Base-by-base conservation (phyloP, 1,140 invertebrate genomes). In the Drosophila tropicalis region DNA sequence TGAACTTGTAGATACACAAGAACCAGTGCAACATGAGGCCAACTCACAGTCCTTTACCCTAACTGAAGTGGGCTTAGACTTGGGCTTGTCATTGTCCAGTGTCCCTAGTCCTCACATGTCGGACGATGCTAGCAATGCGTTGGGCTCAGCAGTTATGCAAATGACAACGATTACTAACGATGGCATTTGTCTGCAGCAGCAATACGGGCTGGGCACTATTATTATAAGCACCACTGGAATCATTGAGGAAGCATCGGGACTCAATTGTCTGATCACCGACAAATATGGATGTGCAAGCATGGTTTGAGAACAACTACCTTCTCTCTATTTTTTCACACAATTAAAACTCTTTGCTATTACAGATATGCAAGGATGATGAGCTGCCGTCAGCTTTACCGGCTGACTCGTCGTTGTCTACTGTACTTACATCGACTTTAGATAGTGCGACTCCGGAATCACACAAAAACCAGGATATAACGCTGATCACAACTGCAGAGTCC, bases 131-230 rank as follows among this genome's bases (percentile, higher is more conserved):
- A 29, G 9, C 4, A 34, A 55, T 0, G 58, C 66, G 25, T 29
- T 70, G 2, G 47, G 65, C 13, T 39, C 67, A 3, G 61, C 71
- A 2, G 54, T 62, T 0, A 15, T 54, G 22, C n/a, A 34, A 1
- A 36, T 56, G 54, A 25, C 51, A 12, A 25, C 56, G n/a, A 65
- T 29, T 2, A 12, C n/a, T 17, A 44, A 32, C 2, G 77, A 76
- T 6, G 51, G 44, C 15, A 41, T 70, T 10, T 55, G 58, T 41
- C 22, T 71, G 47, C 64, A 78, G 19, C 79, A 72, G 13, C 78
- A 85, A 51, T 76, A 58, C 57, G 78, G 81, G 19, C 51, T 85
- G 10, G 84, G 79, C 6, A 83, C 81, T 1, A 81, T 81, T 25
- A 73, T 76, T 22, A 74, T 78, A 13, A 76, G 74, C 12, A 57